Evolutionary conservation across 1,140 invertebrate species (phyloP).

Genomic region (Diorhabda sublineata): DNA sequence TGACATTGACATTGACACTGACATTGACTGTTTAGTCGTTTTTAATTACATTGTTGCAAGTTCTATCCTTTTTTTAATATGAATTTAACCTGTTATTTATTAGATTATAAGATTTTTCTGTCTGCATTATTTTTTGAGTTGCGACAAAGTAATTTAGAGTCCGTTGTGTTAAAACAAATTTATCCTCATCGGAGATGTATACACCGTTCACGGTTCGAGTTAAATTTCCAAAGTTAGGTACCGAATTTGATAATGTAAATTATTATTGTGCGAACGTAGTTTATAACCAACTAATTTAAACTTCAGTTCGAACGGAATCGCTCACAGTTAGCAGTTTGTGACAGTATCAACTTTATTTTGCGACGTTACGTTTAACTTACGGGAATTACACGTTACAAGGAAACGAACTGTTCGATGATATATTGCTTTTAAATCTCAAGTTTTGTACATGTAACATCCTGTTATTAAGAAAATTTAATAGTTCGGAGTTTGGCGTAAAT

Average conservation of each 20-base stretch:
- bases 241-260: conserved; percentile 19
- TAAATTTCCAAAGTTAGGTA: conserved; percentile 9
- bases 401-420: not conserved
- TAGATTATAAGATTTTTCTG: no score
- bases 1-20: no score
- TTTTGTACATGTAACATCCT: no score
- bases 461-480: no score
- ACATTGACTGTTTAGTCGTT: no score
- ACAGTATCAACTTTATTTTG: not conserved
- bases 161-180: no score
- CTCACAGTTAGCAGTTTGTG: conserved; percentile 4
- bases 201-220: conserved; percentile 12
- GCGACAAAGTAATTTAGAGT: no score
- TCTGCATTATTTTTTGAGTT: no score
- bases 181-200: not conserved
- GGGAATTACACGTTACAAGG: not conserved
- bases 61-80: no score
- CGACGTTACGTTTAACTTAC: not conserved
- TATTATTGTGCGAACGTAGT: conserved; percentile 18
- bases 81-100: no score
- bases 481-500: no score
- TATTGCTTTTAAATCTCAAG: not conserved
- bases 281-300: conserved; percentile 19
- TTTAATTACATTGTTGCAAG: no score
- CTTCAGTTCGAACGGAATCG: conserved; percentile 4